phyloP scores from a whole-genome alignment of 2,888 invertebrate species.

The Campopleginae sp. region DNA sequence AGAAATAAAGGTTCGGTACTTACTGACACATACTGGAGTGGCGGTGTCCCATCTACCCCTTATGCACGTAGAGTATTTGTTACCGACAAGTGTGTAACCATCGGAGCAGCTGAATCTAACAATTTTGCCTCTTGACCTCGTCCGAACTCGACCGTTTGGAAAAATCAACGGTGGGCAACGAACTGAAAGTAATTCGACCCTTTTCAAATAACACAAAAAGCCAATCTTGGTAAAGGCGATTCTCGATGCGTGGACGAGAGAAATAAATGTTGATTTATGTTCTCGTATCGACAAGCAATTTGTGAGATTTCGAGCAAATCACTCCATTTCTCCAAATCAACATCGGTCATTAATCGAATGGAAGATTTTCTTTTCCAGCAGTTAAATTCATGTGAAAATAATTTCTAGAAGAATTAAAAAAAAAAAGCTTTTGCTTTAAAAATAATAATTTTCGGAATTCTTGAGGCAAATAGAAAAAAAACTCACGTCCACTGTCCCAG shows the following conservation, averaged over 20 bases:
- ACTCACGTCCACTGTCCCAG: constrained; percentile 67
- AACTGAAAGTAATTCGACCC: constrained; percentile 65
- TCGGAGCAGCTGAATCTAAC: constrained; percentile 87
- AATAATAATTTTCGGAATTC: not conserved
- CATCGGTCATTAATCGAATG: not conserved
- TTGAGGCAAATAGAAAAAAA: not conserved
- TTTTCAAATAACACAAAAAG: constrained; percentile 45
- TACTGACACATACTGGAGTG: constrained; percentile 90
- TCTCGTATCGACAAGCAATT: constrained; percentile 6
- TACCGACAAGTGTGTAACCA: constrained; percentile 89
- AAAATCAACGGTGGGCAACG: constrained; percentile 84
- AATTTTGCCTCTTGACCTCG: constrained; percentile 85
- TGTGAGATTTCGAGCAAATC: not conserved
- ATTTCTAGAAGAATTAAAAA: not conserved
- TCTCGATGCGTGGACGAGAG: not conserved
- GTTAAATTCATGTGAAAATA: not conserved
- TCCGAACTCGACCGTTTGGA: constrained; percentile 85
- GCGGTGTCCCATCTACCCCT: constrained; percentile 90
- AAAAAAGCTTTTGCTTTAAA: too few species aligned
- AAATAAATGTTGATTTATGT: constrained; percentile 36
- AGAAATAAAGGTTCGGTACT: constrained; percentile 83
- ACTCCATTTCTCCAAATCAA: not conserved
- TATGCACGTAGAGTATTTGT: constrained; percentile 89
- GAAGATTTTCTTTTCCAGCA: not conserved
- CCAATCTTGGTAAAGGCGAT: not conserved